Evolutionary conservation across 2,113 vertebrate genomes (phyloP).

Genomic region (Campylorhamphus procurvoides): DNA sequence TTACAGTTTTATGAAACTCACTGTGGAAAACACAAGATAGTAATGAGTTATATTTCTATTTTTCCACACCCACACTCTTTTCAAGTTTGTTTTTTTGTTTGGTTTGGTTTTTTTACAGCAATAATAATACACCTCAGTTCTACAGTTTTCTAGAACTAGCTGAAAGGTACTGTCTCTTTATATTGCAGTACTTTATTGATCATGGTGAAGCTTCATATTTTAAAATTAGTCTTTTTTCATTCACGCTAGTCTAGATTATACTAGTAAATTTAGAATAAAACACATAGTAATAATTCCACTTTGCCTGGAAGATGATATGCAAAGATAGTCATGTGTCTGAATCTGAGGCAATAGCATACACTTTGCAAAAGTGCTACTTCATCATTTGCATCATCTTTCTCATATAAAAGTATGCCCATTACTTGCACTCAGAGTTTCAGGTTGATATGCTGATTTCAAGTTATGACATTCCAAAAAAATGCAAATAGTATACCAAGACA

Average conservation of each 20-base stretch:
- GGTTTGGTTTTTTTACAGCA: not conserved
- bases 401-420: not conserved
- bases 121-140: not conserved
- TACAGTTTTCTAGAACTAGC: not conserved
- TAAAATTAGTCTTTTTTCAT: not conserved
- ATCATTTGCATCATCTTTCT: not conserved
- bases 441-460: not conserved
- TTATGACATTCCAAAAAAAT: not conserved
- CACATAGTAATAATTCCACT: not conserved
- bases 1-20: not conserved
- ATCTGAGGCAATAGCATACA: not conserved
- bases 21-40: not conserved
- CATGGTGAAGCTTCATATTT: not conserved
- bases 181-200: not conserved
- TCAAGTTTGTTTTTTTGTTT: not conserved
- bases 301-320: not conserved
- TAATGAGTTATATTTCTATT: not conserved
- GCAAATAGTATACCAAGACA: not conserved
- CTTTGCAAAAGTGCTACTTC: not conserved
- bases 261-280: not conserved
- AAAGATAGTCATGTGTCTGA: not conserved
- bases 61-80: not conserved
- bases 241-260: not conserved
- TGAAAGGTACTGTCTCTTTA: not conserved
- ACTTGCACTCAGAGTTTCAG: not conserved